Conservation (phyloP, 2,888 invertebrate genomes). For the Meliscaeva auricollis region DNA sequence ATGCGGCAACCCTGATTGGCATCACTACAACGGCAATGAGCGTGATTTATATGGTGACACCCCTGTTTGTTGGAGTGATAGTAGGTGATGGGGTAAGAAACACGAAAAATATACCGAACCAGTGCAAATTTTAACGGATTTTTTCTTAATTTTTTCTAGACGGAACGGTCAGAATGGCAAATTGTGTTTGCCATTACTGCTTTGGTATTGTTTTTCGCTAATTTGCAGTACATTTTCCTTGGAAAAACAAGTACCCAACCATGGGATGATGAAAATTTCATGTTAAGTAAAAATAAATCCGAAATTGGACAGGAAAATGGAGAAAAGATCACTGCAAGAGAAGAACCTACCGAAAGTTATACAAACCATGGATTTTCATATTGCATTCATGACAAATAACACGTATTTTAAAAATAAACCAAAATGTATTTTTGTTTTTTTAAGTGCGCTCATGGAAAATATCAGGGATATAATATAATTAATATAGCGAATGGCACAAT, state of each 20-base stretch:
- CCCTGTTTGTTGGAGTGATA: constrained; percentile 8
- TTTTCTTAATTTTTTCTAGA: not conserved
- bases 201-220: not conserved
- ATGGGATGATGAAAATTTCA: constrained; percentile 13
- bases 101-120: not conserved
- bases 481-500: too few relatives aligned
- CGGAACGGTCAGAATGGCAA: constrained; percentile 8
- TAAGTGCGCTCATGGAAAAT: too few relatives aligned
- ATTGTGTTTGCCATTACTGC: constrained; percentile 23
- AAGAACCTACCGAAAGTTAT: not conserved
- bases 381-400: not conserved
- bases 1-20: constrained; percentile 88
- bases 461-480: too few relatives aligned
- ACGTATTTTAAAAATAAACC: not conserved
- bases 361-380: not conserved
- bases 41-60: constrained; percentile 10
- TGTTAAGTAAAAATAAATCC: not conserved
- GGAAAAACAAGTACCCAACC: not conserved
- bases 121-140: not conserved
- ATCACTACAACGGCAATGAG: constrained; percentile 87
- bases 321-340: too few relatives aligned
- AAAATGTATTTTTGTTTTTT: too few relatives aligned
- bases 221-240: constrained; percentile 21
- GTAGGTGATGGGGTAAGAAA: constrained; percentile 24
- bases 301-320: not conserved